A percentile compares a stretch with the other conserved stretches of the same genome.
Evolutionary conservation across 2,797 vertebrate species (phyloP).

Genomic region (Crax fasciolata): DNA sequence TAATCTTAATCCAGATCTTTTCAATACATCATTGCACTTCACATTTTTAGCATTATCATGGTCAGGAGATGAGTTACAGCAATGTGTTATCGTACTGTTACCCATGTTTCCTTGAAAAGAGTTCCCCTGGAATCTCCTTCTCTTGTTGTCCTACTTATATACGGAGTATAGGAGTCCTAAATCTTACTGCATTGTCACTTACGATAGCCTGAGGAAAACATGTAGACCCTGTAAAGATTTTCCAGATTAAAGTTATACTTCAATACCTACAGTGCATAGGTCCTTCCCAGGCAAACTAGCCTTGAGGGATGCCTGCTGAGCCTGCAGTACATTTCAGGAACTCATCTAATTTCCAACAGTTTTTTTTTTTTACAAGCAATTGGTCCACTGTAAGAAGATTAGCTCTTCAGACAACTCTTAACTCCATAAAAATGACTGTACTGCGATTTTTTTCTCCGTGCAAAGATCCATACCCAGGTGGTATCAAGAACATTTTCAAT

Average conservation of each 20-base stretch:
- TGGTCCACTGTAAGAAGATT: neutral
- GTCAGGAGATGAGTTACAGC: neutral
- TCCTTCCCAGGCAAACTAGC: neutral
- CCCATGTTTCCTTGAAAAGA: neutral
- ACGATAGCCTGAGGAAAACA: neutral
- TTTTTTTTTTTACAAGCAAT: neutral
- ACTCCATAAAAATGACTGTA: neutral
- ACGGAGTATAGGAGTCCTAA: neutral
- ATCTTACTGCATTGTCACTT: neutral
- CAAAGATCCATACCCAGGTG: neutral
- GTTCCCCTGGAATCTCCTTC: neutral
- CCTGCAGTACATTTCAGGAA: neutral
- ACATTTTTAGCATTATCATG: neutral
- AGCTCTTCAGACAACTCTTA: neutral
- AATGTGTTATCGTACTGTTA: neutral
- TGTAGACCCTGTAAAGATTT: neutral
- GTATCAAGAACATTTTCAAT: neutral
- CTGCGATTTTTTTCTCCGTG: neutral
- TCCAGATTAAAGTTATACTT: neutral
- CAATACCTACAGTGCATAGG: neutral
- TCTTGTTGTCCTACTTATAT: neutral
- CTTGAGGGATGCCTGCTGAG: neutral
- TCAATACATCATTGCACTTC: accelerated
- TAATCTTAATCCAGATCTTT: neutral
- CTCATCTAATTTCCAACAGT: neutral